Evolutionary conservation across 2,888 invertebrate genomes (phyloP).

Genomic region (Cabera pusaria): DNA sequence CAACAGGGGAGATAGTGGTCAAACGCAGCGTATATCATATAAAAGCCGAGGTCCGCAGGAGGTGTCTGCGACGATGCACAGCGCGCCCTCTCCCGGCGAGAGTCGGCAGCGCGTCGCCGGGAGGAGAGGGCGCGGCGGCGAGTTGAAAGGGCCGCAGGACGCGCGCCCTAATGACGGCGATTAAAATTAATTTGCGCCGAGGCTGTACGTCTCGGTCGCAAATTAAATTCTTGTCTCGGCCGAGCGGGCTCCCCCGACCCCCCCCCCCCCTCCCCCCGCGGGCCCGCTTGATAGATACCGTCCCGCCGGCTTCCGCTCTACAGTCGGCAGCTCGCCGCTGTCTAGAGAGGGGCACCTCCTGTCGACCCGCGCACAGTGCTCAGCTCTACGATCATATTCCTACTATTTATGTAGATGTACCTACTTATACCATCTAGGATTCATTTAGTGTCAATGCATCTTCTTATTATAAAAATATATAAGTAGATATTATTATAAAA

Average conservation of each 20-base stretch:
- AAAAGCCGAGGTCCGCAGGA: no score
- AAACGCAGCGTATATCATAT: no score
- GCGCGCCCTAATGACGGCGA: conserved; percentile 67
- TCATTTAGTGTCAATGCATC: no score
- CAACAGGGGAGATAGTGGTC: no score
- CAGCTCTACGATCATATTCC: no score
- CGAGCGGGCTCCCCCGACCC: no score
- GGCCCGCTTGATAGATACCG: conserved; percentile 40
- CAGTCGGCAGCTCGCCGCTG: conserved; percentile 47
- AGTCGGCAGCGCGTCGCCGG: background rate
- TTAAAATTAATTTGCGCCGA: conserved; percentile 76
- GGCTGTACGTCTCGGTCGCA: conserved; percentile 44
- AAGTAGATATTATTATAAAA: no score
- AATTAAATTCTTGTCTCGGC: conserved; percentile 69
- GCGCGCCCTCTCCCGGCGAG: conserved; percentile 22
- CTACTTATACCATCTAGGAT: no score
- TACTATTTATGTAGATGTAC: no score
- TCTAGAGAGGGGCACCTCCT: conserved; percentile 26
- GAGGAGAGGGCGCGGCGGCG: conserved; percentile 28
- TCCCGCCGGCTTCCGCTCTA: conserved; percentile 46
- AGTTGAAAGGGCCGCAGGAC: conserved; percentile 33
- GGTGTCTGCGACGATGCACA: background rate
- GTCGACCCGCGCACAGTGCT: conserved; percentile 9
- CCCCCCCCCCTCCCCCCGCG: conserved; percentile 13
- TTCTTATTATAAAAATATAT: no score